A percentile compares a stretch with the other conserved stretches of the same genome.
Conservation (phyloP, 2,113 vertebrate species). For the Boleophthalmus pectinirostris region DNA sequence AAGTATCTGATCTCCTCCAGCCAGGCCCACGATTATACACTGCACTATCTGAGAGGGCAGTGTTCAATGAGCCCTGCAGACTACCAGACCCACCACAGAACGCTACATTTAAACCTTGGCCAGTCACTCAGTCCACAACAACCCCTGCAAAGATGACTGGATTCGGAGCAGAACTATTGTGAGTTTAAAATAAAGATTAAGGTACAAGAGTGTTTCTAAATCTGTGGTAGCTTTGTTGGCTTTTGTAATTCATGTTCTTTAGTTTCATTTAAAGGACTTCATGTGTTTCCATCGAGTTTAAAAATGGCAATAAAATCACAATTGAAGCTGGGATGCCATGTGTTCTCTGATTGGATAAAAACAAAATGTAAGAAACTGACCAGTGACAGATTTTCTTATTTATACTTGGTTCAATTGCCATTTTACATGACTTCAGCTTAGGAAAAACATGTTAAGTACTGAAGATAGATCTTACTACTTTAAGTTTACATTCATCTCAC, state of each 20-base stretch:
- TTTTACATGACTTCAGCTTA: no score
- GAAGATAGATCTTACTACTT: no score
- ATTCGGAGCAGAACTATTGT: constrained; percentile 15
- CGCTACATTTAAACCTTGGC: constrained; percentile 48
- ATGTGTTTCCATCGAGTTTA: neutral
- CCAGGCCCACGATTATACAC: constrained; percentile 24
- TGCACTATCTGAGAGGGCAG: constrained; percentile 22
- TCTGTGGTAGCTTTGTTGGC: no score
- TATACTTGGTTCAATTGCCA: no score
- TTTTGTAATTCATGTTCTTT: neutral
- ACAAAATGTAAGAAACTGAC: no score
- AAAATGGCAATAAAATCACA: neutral
- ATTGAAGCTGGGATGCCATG: neutral
- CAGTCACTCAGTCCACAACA: constrained; percentile 16
- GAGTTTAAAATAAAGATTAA: neutral
- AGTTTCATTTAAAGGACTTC: neutral
- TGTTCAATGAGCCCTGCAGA: constrained; percentile 28
- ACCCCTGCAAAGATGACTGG: constrained; percentile 21
- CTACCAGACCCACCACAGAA: constrained; percentile 43
- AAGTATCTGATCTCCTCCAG: constrained; percentile 38
- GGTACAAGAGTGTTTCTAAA: neutral
- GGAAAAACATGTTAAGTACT: no score
- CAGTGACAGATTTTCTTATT: no score
- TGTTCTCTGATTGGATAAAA: no score
- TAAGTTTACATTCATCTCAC: no score